phyloP scores from a whole-genome alignment of 2,888 invertebrate species.

The Pogonocherus hispidulus region DNA sequence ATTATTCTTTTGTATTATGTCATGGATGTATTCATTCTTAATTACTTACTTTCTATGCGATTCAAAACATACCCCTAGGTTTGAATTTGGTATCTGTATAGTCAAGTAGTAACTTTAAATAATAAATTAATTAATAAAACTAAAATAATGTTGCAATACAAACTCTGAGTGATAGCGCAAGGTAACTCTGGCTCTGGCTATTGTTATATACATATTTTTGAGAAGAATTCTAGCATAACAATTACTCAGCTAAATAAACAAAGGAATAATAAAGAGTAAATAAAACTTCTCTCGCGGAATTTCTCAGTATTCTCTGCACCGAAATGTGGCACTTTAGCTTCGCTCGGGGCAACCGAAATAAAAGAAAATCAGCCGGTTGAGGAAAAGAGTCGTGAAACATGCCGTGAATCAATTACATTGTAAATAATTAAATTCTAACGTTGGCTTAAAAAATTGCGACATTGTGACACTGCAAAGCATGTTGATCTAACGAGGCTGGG shows the following conservation, averaged over 20 bases:
- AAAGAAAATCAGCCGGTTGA: conserved; percentile 32
- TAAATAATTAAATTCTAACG: conserved; percentile 34
- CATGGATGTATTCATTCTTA: too few relatives aligned
- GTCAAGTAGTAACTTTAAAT: too few relatives aligned
- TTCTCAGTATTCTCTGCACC: neutral
- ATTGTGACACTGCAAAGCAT: conserved; percentile 8
- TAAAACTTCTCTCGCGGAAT: neutral
- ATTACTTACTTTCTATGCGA: too few relatives aligned
- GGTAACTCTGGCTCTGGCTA: too few relatives aligned
- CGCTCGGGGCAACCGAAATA: conserved; percentile 17
- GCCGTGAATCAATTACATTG: conserved; percentile 33
- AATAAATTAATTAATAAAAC: too few relatives aligned
- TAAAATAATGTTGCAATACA: too few relatives aligned
- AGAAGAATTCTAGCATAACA: too few relatives aligned
- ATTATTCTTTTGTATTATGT: too few relatives aligned
- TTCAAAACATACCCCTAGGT: too few relatives aligned
- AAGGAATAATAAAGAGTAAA: neutral
- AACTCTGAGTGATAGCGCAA: too few relatives aligned
- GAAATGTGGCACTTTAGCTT: conserved; percentile 24
- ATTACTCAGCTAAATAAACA: neutral
- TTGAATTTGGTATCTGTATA: too few relatives aligned
- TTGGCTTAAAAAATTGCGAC: conserved; percentile 17
- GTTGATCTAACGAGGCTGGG: conserved; percentile 4
- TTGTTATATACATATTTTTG: too few relatives aligned
- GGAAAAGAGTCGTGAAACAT: conserved; percentile 29